Percentiles rank a stretch among this genome's conserved stretches.
phyloP scores from a whole-genome alignment of 1,140 invertebrate species.

The Drosophila tropicalis region DNA sequence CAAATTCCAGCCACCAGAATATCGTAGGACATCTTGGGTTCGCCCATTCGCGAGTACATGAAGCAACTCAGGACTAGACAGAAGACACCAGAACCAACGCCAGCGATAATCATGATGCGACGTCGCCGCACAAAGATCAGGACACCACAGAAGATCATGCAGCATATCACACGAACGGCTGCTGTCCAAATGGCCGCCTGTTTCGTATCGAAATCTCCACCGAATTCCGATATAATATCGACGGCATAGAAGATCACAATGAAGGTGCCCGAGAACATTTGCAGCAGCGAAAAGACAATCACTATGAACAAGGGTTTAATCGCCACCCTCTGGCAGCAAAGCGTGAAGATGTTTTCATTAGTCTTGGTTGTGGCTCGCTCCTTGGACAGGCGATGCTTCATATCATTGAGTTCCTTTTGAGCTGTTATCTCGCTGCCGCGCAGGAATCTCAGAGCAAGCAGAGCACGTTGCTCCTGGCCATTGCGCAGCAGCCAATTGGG shows the following conservation, averaged over 20 bases:
- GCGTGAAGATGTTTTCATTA: conserved; percentile 84
- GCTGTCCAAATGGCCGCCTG: conserved; percentile 88
- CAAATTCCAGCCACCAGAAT: conserved; percentile 84
- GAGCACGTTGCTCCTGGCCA: conserved; percentile 86
- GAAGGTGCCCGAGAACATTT: conserved; percentile 89
- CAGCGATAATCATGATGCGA: conserved; percentile 86
- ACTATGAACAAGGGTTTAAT: conserved; percentile 89
- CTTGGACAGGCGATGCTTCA: conserved; percentile 83
- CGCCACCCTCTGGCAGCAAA: conserved; percentile 85
- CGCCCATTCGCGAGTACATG: conserved; percentile 82
- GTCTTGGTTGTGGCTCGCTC: conserved; percentile 83
- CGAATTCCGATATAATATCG: conserved; percentile 86
- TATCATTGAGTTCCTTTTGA: conserved; percentile 74
- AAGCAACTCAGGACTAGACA: conserved; percentile 86
- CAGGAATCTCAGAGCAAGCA: conserved; percentile 87
- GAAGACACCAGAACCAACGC: conserved; percentile 86
- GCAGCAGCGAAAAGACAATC: conserved; percentile 88
- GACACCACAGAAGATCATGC: conserved; percentile 86
- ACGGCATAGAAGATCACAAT: conserved; percentile 90
- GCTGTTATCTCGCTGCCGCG: conserved; percentile 86
- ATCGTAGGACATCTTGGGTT: conserved; percentile 78
- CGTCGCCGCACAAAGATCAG: conserved; percentile 87
- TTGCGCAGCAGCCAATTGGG: conserved; percentile 88
- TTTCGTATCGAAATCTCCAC: conserved; percentile 83
- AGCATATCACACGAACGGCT: conserved; percentile 86